Base-by-base conservation (phyloP, 35 echinoderm and acorn worm genomes). In the Patiria miniata region DNA sequence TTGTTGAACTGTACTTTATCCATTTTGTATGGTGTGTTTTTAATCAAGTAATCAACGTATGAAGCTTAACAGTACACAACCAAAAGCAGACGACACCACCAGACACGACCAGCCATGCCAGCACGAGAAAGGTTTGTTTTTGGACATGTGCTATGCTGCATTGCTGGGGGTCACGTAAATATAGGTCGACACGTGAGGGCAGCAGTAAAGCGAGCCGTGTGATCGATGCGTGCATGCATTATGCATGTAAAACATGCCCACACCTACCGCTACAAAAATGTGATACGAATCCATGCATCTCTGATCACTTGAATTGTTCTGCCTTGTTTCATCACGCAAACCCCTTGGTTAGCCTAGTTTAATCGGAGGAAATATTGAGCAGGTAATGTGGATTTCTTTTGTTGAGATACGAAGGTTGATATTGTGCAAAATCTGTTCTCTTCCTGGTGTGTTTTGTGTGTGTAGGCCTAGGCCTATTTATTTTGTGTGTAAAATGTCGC, bases 1-100 rank as follows among this genome's bases (percentile, higher is more conserved):
- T 54, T 86, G 42, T 86, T 86, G 40, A 86, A 86, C 61, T 86
- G 83, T 36, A 86, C 83, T 76, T 86, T 86, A 30, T 86, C 83
- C 83, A 86, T 86, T 7, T 73, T 73, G 30, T 34, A 73, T 47
- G n/a, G n/a, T n/a, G n/a, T n/a, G n/a, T n/a, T n/a, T n/a, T n/a
- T n/a, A n/a, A n/a, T n/a, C n/a, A n/a, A n/a, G n/a, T n/a, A n/a
- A n/a, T n/a, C n/a, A n/a, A n/a, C n/a, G n/a, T n/a, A n/a, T n/a
- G 55, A 58, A 58, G 55, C 3, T 58, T 58, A 19, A 19, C 2
- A 19, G 55, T 19, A 58, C 17, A 55, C 52, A 58, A 58, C 23
- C 17, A 12, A 2, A 26, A 26, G 28, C 7, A 60, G 9, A 21
- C 56, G 56, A 60, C 28, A 26, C 28, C 57, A 60, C 19, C 57